Evolutionary conservation across 2,113 vertebrate genomes (phyloP), one percentile per base, ranked within the genome.

Genomic region (Dipodomys merriami): DNA sequence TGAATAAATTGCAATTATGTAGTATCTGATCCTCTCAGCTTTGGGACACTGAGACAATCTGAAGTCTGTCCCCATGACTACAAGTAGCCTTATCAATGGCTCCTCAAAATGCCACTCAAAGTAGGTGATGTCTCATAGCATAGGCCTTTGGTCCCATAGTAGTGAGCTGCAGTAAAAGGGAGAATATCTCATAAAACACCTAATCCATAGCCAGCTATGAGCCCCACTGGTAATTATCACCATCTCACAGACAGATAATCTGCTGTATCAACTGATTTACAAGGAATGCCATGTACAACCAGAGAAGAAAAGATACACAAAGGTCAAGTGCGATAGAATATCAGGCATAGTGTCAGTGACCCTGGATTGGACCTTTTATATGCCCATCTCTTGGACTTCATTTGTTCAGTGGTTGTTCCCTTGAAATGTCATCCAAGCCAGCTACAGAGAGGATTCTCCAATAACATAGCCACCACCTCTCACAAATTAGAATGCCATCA

Each of bases 291-390:
- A 0, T 15, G 6, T 71, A 4, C 30, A 83, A 29, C 29, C 19
- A 12, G 30, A 73, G 18, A 27, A 91, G 72, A 78, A 89, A 64
- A 33, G 13, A 8, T 49, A 1, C 22, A 86, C 69, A 91, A 68
- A 72, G 65, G 2, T 19, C 33, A 12, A 1, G 12, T 27, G 23
- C 18, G 1, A 23, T 11, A 62, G 7, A 33, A 29, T 1, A 19
- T 8, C 0, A 1, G 46, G 39, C 22, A 20, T 1, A 8, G 53
- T 9, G n/a, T 27, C 3, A 3, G 16, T 8, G 20, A 3, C 23
- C 35, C 44, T 72, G 30, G 20, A 11, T 1, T 30, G 74, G 53
- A 15, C 29, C 35, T 62, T 33, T 6, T 19, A 7, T 6, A 7
- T 6, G 12, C 46, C 33, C 15, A 57, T 57, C 53, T 57, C n/a